Evolutionary conservation across 2,113 vertebrate genomes (phyloP).

Genomic region (Poeciliopsis occidentalis): DNA sequence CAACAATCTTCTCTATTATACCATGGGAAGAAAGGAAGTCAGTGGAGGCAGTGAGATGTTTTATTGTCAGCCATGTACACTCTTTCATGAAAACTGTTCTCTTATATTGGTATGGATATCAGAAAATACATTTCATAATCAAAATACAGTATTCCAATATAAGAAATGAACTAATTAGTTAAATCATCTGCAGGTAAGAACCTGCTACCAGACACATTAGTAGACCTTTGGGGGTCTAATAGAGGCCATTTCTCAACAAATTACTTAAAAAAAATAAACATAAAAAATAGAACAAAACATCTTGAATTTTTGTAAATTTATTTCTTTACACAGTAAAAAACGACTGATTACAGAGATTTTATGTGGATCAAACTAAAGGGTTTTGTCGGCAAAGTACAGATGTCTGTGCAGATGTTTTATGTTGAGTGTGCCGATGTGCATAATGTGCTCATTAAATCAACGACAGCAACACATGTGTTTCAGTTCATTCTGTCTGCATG

Average conservation of each 20-base stretch:
- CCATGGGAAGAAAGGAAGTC: too few relatives aligned
- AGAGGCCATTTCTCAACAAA: background rate
- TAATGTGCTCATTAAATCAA: conserved; percentile 70
- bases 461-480: conserved; percentile 67
- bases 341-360: conserved; percentile 1
- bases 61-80: too few relatives aligned
- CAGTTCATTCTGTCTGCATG: conserved; percentile 52
- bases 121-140: too few relatives aligned
- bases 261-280: too few relatives aligned
- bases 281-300: background rate
- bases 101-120: too few relatives aligned
- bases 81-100: too few relatives aligned
- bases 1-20: too few relatives aligned
- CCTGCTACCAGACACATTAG: background rate
- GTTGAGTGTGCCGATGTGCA: conserved; percentile 59
- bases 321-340: background rate
- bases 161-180: background rate
- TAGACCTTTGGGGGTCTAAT: background rate
- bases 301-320: background rate
- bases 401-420: conserved; percentile 48
- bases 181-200: background rate
- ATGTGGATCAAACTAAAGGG: conserved; percentile 7
- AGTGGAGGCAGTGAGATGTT: too few relatives aligned
- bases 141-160: too few relatives aligned
- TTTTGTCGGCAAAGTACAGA: conserved; percentile 40